Conservation (phyloP, 53 echinoderm and acorn worm genomes). For the Mesocentrotus franciscanus region DNA sequence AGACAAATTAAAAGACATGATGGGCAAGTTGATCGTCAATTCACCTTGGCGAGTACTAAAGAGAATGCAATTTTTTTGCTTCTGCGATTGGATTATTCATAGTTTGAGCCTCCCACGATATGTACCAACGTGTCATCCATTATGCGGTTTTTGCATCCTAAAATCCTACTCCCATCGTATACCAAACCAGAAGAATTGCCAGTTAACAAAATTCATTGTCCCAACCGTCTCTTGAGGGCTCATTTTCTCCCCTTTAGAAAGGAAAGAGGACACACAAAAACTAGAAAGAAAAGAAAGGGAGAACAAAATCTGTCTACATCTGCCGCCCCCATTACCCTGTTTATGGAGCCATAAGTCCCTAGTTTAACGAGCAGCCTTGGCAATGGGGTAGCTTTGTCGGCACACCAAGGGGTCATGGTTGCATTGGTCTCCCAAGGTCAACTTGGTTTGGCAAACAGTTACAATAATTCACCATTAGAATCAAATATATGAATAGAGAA, state of each 20-base stretch:
- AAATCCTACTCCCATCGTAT: not conserved
- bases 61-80: not conserved
- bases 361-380: constrained; percentile 50
- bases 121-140: not conserved
- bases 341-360: constrained; percentile 35
- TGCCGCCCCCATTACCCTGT: not conserved
- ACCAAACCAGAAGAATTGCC: not conserved
- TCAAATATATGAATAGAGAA: not conserved
- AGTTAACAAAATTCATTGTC: not conserved
- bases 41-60: not conserved
- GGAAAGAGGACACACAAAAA: not conserved
- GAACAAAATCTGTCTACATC: not conserved
- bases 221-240: not conserved
- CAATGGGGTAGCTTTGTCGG: constrained; percentile 49
- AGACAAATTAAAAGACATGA: too few species aligned
- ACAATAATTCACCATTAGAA: not conserved
- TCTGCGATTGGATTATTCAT: not conserved
- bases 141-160: not conserved
- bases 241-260: not conserved
- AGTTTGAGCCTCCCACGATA: not conserved
- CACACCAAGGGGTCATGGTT: constrained; percentile 20
- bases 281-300: not conserved
- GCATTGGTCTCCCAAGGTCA: not conserved
- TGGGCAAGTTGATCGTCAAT: too few species aligned
- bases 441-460: not conserved